Conservation (phyloP, 2,113 vertebrate genomes). For the Bubo blakistoni region DNA sequence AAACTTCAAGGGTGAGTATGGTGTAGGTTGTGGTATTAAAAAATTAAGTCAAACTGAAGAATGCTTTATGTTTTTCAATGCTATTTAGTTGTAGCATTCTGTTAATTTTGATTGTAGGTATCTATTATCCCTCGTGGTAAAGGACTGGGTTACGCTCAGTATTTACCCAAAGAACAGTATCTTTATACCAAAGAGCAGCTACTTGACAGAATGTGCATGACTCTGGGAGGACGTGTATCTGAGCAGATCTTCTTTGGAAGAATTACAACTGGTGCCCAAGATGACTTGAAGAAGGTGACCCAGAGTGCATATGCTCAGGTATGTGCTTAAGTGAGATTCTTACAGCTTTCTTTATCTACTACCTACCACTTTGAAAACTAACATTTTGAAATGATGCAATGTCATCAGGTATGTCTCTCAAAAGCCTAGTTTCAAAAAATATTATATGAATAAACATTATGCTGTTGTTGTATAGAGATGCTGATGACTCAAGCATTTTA, state of each 20-base stretch:
- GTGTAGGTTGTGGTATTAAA: background rate
- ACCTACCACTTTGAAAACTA: background rate
- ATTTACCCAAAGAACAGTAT: slow-evolving; percentile 94
- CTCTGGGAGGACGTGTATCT: slow-evolving; percentile 88
- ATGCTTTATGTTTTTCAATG: background rate
- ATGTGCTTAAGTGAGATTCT: background rate
- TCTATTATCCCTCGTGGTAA: slow-evolving; percentile 96
- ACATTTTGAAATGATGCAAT: background rate
- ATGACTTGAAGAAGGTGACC: slow-evolving; percentile 93
- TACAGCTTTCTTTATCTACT: background rate
- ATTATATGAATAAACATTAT: background rate
- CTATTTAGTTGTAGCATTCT: background rate
- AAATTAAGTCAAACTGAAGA: background rate
- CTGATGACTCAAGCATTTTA: background rate
- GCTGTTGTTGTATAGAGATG: background rate
- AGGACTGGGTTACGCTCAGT: slow-evolving; percentile 96
- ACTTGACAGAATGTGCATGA: slow-evolving; percentile 99
- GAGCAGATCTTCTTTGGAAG: slow-evolving; percentile 94
- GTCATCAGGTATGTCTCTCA: background rate
- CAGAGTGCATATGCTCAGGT: slow-evolving; percentile 98
- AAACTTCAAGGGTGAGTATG: background rate
- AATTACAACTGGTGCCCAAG: slow-evolving; percentile 95
- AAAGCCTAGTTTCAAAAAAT: background rate
- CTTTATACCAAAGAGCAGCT: slow-evolving; percentile 95
- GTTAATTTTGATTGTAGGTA: slow-evolving; percentile 76